These are phyloP conservation scores for Drosophila ustulata DNA, from an alignment of 2,888 invertebrate genomes.

Conservation along the genomic window DNA sequence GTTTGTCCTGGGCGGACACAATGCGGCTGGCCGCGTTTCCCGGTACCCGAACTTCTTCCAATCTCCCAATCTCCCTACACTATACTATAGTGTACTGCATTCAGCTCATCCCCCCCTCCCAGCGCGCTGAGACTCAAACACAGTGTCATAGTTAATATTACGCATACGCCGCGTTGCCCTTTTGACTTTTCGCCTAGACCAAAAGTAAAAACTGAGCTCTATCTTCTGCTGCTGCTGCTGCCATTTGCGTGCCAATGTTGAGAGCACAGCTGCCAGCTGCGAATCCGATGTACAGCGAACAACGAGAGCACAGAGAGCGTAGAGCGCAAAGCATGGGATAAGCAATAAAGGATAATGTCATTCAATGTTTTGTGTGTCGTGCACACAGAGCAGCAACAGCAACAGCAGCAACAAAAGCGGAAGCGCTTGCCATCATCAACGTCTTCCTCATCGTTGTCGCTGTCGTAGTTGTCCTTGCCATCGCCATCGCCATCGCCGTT, in stretches of 20 bases:
- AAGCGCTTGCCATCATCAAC: conserved; percentile 78
- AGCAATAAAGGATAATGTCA: conserved; percentile 83
- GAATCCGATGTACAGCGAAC: conserved; percentile 24
- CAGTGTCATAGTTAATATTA: conserved; percentile 74
- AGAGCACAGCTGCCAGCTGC: conserved; percentile 62
- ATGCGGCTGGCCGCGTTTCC: conserved; percentile 66
- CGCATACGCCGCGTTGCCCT: conserved; percentile 77
- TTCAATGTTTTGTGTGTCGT: conserved; percentile 80
- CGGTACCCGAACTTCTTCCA: background rate
- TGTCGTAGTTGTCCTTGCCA: conserved; percentile 21
- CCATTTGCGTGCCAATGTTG: conserved; percentile 70
- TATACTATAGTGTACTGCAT: conserved; percentile 19
- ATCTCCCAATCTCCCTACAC: background rate
- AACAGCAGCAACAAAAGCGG: conserved; percentile 58
- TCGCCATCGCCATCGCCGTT: conserved; percentile 20
- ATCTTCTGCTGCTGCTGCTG: conserved; percentile 18
- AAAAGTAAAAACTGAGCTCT: conserved; percentile 14
- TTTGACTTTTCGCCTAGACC: conserved; percentile 68
- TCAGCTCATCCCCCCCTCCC: conserved; percentile 25
- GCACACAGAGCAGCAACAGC: conserved; percentile 48
- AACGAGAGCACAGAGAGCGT: conserved; percentile 9
- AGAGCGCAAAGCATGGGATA: conserved; percentile 73
- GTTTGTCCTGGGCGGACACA: conserved; percentile 77
- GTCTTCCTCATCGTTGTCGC: conserved; percentile 58
- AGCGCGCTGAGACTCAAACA: conserved; percentile 22